Conservation (phyloP, 2,888 invertebrate genomes). For the Eugnorisma glareosa region DNA sequence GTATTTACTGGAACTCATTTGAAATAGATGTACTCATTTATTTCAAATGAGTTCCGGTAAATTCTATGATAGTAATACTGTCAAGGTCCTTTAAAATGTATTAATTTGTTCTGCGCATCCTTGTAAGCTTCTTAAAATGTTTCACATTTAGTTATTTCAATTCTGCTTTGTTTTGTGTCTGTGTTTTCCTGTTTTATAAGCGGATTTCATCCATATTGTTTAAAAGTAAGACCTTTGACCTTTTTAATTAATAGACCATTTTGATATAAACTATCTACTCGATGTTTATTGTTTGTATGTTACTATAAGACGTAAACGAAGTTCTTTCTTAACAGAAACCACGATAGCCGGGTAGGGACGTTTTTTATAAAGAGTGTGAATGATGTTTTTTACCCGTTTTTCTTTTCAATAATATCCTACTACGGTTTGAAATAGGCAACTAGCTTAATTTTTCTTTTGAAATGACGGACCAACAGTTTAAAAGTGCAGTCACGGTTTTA, state of each 20-base stretch:
- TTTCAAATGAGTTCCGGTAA: neutral
- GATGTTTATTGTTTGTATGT: neutral
- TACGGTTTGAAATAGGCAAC: neutral
- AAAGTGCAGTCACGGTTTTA: neutral
- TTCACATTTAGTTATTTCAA: neutral
- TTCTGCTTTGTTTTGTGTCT: neutral
- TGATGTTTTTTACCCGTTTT: neutral
- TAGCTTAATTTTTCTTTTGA: neutral
- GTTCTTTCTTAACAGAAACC: neutral
- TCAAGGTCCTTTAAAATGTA: neutral
- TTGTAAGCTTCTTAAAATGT: neutral
- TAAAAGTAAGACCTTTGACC: neutral
- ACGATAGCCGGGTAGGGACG: no score
- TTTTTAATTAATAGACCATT: neutral
- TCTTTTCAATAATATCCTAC: neutral
- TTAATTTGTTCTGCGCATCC: neutral
- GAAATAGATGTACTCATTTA: neutral
- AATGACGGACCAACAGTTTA: neutral
- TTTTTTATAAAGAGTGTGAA: neutral
- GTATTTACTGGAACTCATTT: neutral
- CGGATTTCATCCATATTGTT: neutral
- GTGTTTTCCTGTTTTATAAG: no score
- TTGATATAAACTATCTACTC: neutral
- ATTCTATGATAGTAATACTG: neutral
- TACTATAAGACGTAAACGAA: neutral